A percentile compares a stretch with the other conserved stretches of the same genome.
Conservation (phyloP, 2,888 invertebrate species). For the Lamproptera curius region DNA sequence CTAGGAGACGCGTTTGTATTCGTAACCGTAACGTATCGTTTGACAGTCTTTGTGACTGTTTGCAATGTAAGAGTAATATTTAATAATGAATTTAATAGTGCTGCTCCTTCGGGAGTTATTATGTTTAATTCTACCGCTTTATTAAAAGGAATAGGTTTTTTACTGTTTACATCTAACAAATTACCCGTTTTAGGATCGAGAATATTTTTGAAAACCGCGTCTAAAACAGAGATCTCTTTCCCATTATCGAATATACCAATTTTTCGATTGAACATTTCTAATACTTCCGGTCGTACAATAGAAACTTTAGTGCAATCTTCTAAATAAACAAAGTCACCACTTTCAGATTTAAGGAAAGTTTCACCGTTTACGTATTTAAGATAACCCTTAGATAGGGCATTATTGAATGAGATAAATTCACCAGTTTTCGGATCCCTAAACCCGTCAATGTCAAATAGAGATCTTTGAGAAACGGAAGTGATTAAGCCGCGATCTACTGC, state of each 20-base stretch:
- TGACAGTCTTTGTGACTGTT: conserved; percentile 90
- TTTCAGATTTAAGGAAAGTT: conserved; percentile 85
- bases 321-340: conserved; percentile 86
- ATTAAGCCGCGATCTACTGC: conserved; percentile 94
- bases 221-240: conserved; percentile 88
- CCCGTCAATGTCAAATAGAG: conserved; percentile 95
- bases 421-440: conserved; percentile 90
- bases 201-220: conserved; percentile 91
- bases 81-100: conserved; percentile 88
- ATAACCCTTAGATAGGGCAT: conserved; percentile 86
- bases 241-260: conserved; percentile 89
- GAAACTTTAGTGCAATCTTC: conserved; percentile 88
- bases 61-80: conserved; percentile 93
- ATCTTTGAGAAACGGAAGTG: conserved; percentile 90
- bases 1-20: conserved; percentile 79
- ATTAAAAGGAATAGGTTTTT: conserved; percentile 87
- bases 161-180: conserved; percentile 85
- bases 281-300: conserved; percentile 89
- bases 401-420: conserved; percentile 90
- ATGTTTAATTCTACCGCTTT: conserved; percentile 91
- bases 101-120: conserved; percentile 92
- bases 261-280: conserved; percentile 89
- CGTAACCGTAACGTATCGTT: conserved; percentile 88
- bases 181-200: conserved; percentile 94
- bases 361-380: conserved; percentile 86